Percentiles rank a stretch among this genome's conserved stretches.
phyloP scores from a whole-genome alignment of 2,797 vertebrate genomes.

The Phrynocephalus forsythii region DNA sequence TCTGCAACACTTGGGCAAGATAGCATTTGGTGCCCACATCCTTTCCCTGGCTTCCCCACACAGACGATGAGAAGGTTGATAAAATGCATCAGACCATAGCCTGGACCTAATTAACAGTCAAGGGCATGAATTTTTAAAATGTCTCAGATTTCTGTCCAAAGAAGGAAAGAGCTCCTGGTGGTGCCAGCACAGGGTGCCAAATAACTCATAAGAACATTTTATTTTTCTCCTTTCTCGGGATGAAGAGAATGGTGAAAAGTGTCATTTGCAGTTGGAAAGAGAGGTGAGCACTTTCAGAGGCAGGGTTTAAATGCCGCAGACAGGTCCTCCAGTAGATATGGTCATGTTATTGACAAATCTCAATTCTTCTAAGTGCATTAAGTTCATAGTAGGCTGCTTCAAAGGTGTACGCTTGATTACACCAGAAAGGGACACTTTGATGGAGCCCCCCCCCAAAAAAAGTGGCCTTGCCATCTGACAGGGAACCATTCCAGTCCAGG shows the following conservation, averaged over 20 bases:
- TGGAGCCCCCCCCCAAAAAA: too few relatives aligned
- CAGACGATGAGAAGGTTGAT: not conserved
- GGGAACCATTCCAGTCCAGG: too few relatives aligned
- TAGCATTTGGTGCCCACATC: slow-evolving; percentile 9
- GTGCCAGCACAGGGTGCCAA: slow-evolving; percentile 30
- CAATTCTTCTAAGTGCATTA: not conserved
- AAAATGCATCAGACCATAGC: slow-evolving; percentile 14
- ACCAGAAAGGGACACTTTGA: too few relatives aligned
- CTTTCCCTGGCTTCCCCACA: slow-evolving; percentile 41
- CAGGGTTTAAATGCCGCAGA: slow-evolving; percentile 11
- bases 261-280: not conserved
- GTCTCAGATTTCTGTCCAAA: slow-evolving; percentile 43
- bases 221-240: slow-evolving; percentile 25
- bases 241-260: slow-evolving; percentile 23
- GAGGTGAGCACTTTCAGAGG: slow-evolving; percentile 1
- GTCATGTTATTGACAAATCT: not conserved
- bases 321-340: not conserved
- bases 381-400: not conserved
- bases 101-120: slow-evolving; percentile 29
- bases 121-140: slow-evolving; percentile 46
- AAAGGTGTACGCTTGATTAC: too few relatives aligned
- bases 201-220: slow-evolving; percentile 38
- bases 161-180: slow-evolving; percentile 23
- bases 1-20: not conserved
- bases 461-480: too few relatives aligned